Evolutionary conservation across 2,888 invertebrate species (phyloP).

Genomic region (Linnaemya vulpina): DNA sequence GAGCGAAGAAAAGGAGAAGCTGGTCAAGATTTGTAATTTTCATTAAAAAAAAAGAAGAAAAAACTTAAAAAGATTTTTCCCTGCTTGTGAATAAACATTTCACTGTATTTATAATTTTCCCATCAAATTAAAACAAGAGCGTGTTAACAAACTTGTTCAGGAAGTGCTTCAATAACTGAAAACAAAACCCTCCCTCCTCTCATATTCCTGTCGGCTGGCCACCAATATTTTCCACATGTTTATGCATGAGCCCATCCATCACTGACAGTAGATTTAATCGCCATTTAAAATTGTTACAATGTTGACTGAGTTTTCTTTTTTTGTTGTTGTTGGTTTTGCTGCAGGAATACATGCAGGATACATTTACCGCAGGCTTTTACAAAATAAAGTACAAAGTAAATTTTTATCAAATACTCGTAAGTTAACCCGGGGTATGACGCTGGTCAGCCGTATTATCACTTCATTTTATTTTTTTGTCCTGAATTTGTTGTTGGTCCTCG

Average conservation of each 20-base stretch:
- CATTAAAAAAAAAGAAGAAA: not conserved
- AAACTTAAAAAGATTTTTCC: not conserved
- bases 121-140: constrained; percentile 76
- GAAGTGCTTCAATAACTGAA: constrained; percentile 58
- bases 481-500: not conserved
- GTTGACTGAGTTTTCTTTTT: constrained; percentile 43
- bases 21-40: not conserved
- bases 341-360: constrained; percentile 39
- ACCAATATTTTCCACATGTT: constrained; percentile 39
- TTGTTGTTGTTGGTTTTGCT: not conserved
- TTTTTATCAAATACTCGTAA: constrained; percentile 62
- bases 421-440: constrained; percentile 59
- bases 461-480: constrained; percentile 32
- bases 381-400: constrained; percentile 56
- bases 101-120: constrained; percentile 2
- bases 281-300: constrained; percentile 79
- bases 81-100: constrained; percentile 19
- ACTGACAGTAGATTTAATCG: constrained; percentile 81
- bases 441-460: constrained; percentile 72
- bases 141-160: constrained; percentile 78
- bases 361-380: constrained; percentile 60
- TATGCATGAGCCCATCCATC: constrained; percentile 76
- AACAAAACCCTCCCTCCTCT: constrained; percentile 38
- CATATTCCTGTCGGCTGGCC: not conserved
- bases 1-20: not conserved